Evolutionary conservation across 2,113 vertebrate species (phyloP).

Genomic region (Gorsachius goisagi): DNA sequence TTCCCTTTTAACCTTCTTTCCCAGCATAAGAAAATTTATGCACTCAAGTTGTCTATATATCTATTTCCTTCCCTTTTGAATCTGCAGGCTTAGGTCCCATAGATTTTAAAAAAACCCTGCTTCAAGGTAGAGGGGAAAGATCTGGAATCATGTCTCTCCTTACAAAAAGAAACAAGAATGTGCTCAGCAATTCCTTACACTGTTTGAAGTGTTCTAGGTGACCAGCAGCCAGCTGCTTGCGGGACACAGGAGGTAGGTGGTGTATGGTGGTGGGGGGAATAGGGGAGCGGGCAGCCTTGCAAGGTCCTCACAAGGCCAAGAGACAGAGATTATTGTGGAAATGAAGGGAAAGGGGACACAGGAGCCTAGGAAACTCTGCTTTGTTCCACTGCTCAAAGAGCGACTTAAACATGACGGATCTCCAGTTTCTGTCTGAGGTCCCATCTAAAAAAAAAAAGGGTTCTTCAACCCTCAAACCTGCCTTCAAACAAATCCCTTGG

Average conservation of each 20-base stretch:
- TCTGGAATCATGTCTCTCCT: background rate
- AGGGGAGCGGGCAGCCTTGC: background rate
- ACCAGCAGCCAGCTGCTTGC: background rate
- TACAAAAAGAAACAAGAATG: background rate
- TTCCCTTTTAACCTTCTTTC: background rate
- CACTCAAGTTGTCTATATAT: background rate
- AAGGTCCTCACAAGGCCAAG: background rate
- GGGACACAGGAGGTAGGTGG: background rate
- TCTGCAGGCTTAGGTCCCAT: background rate
- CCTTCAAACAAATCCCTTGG: background rate
- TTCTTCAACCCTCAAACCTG: background rate
- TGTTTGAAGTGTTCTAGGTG: background rate
- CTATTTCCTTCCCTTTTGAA: background rate
- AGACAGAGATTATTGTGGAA: background rate
- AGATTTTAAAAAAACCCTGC: background rate
- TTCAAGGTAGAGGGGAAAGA: background rate
- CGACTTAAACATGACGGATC: background rate
- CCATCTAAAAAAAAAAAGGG: background rate
- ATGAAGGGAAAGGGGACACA: background rate
- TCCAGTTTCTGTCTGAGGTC: background rate
- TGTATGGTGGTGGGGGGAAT: rapidly evolving
- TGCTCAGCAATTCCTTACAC: background rate
- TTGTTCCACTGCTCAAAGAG: background rate
- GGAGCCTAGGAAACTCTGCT: background rate
- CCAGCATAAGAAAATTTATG: background rate